phyloP scores from a whole-genome alignment of 1,140 invertebrate genomes.

The Hylyphantes graminicola region DNA sequence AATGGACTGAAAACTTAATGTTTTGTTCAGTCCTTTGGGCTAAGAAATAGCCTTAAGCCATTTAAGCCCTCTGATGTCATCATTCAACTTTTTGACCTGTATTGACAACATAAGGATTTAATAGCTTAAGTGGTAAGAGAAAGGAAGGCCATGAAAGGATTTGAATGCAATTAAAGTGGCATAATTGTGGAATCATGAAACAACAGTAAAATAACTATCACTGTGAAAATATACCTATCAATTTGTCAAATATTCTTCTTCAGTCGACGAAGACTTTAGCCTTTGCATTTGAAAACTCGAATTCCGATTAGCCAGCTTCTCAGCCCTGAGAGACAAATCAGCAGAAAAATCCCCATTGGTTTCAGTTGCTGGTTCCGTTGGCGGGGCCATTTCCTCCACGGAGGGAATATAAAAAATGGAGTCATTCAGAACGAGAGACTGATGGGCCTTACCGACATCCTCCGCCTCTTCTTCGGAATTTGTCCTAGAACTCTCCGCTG shows the following conservation, averaged over 20 bases:
- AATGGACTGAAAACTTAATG: too few relatives aligned
- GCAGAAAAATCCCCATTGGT: constrained; percentile 29
- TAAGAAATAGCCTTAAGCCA: too few relatives aligned
- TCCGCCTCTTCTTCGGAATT: constrained; percentile 43
- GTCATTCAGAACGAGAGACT: constrained; percentile 30
- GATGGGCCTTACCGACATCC: neutral
- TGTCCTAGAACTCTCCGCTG: neutral
- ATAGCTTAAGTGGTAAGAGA: too few relatives aligned
- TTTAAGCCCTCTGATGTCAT: too few relatives aligned
- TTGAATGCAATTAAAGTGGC: too few relatives aligned
- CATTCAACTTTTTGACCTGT: too few relatives aligned
- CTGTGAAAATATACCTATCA: too few relatives aligned
- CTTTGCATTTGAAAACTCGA: constrained; percentile 54
- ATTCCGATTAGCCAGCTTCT: constrained; percentile 36
- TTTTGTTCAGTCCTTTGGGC: too few relatives aligned
- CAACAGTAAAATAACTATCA: too few relatives aligned
- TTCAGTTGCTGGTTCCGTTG: neutral
- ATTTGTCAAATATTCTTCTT: constrained; percentile 8
- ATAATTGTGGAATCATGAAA: too few relatives aligned
- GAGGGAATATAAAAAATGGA: constrained; percentile 46
- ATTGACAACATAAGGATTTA: too few relatives aligned
- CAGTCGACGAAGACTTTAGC: constrained; percentile 3
- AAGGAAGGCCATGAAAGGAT: too few relatives aligned
- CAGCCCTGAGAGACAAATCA: constrained; percentile 40
- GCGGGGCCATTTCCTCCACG: neutral